Base-by-base conservation (phyloP, 1,140 invertebrate genomes). In the Eurytemora carolleeae region DNA sequence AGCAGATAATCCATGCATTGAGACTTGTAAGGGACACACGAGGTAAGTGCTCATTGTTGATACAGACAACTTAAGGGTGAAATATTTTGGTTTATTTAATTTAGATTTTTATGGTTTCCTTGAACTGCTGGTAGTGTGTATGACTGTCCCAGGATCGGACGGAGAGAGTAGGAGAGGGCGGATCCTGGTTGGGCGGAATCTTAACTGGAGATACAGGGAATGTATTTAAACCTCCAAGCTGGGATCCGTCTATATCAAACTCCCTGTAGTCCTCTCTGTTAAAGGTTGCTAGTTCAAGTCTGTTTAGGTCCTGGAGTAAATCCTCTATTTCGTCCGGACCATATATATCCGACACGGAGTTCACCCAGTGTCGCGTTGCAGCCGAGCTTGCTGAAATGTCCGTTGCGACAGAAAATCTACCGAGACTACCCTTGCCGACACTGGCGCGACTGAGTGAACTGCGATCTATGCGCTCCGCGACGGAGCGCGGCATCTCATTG, bases 311-410 rank as follows among this genome's bases (percentile, higher is more conserved):
- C 21, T 62, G 52, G 16, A 62, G 53, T n/a, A 62, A 54, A 20
- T 62, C 60, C 24, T 62, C 60, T 16, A 62, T 62, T 24, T 62
- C 60, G 52, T 62, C 60, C 16, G 60, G 60, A 16, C 60, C 60
- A 24, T 62, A 62, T 16, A 62, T 62, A 25, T 62, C 60, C 24
- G 60, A 62, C 44, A 62, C 60, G 20, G 60, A 62, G 24, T 62
- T 62, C 16, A 62, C 60, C 60, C 60, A 62, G 24, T 62, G 60
- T 18, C 60, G 60, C 24, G 60, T 62, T 15, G 55, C 60, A 1
- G 52, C 60, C 16, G 44, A 55, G 53, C 60, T 53, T n/a, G n/a
- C 52, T 18, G 52, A 58, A 15, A 62, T 19, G 16, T 56, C 60
- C n/a, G 22, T 31, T 22, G 7, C 31, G 7, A 44, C 31, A 7